A percentile compares a stretch with the other conserved stretches of the same genome.
These are phyloP conservation scores for Tinamus major DNA, from an alignment of 2,797 vertebrate species.

Conservation along the genomic window DNA sequence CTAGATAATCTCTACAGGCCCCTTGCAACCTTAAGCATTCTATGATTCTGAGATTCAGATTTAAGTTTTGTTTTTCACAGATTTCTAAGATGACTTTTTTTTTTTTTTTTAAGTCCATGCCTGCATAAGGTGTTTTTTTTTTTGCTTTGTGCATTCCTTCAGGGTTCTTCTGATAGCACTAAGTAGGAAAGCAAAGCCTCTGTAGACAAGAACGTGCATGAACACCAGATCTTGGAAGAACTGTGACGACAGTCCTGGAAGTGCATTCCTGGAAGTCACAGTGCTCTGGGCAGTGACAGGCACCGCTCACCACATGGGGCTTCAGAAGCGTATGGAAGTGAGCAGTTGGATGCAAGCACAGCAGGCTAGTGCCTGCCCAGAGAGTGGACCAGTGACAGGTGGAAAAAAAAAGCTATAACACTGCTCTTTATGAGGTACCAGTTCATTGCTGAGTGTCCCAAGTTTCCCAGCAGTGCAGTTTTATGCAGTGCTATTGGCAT, in stretches of 20 bases:
- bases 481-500: background rate
- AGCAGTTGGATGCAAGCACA: background rate
- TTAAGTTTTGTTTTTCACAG: background rate
- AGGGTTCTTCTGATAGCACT: background rate
- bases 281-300: background rate
- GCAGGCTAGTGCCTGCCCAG: background rate
- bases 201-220: background rate
- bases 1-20: no score
- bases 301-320: background rate
- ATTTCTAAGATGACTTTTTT: background rate
- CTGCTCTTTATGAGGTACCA: background rate
- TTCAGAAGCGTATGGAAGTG: background rate
- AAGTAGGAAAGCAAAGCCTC: background rate
- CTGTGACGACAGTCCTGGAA: background rate
- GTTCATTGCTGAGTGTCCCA: background rate
- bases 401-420: background rate
- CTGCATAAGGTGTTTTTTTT: background rate
- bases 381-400: background rate
- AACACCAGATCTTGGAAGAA: background rate
- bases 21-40: no score
- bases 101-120: background rate
- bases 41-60: background rate
- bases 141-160: background rate
- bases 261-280: background rate
- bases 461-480: background rate